phyloP scores from a whole-genome alignment of 1,140 invertebrate genomes.

The Pinna nobilis region DNA sequence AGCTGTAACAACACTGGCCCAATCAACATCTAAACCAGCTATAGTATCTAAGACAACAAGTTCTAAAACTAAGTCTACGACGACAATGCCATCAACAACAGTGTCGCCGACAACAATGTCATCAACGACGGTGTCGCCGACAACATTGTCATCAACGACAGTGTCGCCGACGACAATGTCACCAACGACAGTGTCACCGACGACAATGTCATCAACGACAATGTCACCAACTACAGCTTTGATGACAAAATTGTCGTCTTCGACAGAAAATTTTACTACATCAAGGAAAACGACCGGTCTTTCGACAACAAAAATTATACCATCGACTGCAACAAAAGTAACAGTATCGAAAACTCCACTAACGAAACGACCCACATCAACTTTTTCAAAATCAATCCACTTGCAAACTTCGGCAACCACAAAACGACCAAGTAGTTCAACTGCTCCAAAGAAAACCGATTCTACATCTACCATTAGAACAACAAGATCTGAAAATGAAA shows the following conservation, averaged over 20 bases:
- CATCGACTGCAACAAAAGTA: constrained; percentile 10
- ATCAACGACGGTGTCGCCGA: background rate
- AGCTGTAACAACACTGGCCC: background rate
- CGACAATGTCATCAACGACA: background rate
- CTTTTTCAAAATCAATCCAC: too few species aligned
- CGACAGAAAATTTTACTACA: background rate
- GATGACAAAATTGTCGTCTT: background rate
- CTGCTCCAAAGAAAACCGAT: background rate
- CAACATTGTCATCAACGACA: background rate
- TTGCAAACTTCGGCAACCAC: constrained; percentile 7
- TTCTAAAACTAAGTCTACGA: background rate
- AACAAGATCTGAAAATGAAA: background rate
- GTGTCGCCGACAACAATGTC: background rate
- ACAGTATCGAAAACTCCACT: too few species aligned
- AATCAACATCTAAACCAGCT: background rate
- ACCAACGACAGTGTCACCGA: constrained; percentile 1
- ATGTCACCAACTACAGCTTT: background rate
- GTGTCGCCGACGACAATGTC: background rate
- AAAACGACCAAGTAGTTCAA: constrained; percentile 3
- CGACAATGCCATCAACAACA: constrained; percentile 1
- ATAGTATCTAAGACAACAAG: background rate
- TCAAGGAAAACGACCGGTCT: background rate
- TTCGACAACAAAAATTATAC: background rate
- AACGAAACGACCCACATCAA: too few species aligned
- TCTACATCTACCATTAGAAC: background rate